Evolutionary conservation across 2,888 invertebrate genomes (phyloP), one percentile per base, ranked within the genome.

Genomic region (Orgyia antiqua): DNA sequence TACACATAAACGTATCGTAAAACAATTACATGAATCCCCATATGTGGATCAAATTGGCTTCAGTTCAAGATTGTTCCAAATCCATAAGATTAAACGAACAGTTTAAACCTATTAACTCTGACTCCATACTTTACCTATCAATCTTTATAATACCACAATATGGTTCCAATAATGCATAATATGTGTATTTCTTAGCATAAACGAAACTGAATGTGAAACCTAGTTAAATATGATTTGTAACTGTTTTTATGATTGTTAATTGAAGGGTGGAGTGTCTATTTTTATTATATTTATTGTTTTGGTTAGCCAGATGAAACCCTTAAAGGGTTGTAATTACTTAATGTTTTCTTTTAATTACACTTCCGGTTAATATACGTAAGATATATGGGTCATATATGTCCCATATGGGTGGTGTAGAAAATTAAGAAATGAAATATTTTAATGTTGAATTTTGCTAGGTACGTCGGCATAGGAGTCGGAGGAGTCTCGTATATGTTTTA

Each of bases 151-250:
- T 25, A 26, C 39, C 36, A 45, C 57, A 60, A 60, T 59, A 54
- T 64, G 63, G 54, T 59, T 60, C 49, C 56, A 53, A 64, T 64
- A 64, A 59, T 46, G 56, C 58, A 56, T 56, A 59, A 53, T 44
- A 42, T 40, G 35, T 52, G 55, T 54, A 45, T 50, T 51, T 28
- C 35, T 45, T 42, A 36, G n/a, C n/a, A n/a, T n/a, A n/a, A n/a
- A n/a, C n/a, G n/a, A n/a, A n/a, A n/a, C n/a, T n/a, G n/a, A n/a
- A n/a, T n/a, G n/a, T n/a, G n/a, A n/a, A n/a, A 21, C 32, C 45
- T 48, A 51, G 54, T 60, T 58, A 55, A 44, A 27, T 47, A 51
- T 64, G 65, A 65, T 62, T 61, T 63, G 62, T 64, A 43, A 33
- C 37, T 24, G 30, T 43, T 45, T 44, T 65, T 61, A 67, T 55